Percentiles rank a stretch among this genome's conserved stretches.
phyloP scores from a whole-genome alignment of 1,140 invertebrate genomes.

The Bombyx mori region ASM3026992v2 NC_085112.1:15331001-15331500 shows the following conservation, averaged over 20 bases:
- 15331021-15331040: conserved; percentile 98
- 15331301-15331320: conserved; percentile 97
- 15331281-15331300: conserved; percentile 95
- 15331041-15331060: conserved; percentile 98
- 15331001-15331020: conserved; percentile 93
- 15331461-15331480: conserved; percentile 96
- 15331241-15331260: conserved; percentile 95
- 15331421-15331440: conserved; percentile 95
- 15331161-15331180: conserved; percentile 94
- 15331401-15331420: conserved; percentile 93
- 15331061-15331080: conserved; percentile 98
- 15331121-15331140: conserved; percentile 98
- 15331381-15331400: conserved; percentile 98
- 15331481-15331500: conserved; percentile 97
- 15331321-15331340: conserved; percentile 97
- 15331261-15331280: conserved; percentile 97
- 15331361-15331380: conserved; percentile 98
- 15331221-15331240: conserved; percentile 98
- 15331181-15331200: conserved; percentile 96
- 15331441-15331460: conserved; percentile 99
- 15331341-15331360: conserved; percentile 97
- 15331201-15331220: conserved; percentile 97
- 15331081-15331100: conserved; percentile 99
- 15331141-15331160: conserved; percentile 95
- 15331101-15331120: conserved; percentile 97